phyloP scores from a whole-genome alignment of 2,888 invertebrate genomes.

The Melinopterus prodromus region DNA sequence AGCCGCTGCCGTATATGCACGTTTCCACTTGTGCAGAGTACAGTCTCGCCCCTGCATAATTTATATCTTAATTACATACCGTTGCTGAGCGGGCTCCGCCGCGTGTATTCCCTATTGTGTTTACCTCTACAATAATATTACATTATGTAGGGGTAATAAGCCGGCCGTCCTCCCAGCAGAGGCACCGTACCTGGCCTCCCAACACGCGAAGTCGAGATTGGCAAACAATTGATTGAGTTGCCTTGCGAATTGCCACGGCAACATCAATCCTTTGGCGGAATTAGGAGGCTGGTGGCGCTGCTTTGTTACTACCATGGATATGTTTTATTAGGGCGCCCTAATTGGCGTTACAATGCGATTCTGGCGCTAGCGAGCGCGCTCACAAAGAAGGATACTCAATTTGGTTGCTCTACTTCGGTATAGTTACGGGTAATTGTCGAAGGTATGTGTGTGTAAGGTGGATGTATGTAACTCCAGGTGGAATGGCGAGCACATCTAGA shows the following conservation, averaged over 20 bases:
- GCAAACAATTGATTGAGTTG: conserved; percentile 20
- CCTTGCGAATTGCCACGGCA: background rate
- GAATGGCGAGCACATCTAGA: background rate
- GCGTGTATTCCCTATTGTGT: conserved; percentile 9
- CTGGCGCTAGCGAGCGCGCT: background rate
- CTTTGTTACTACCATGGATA: background rate
- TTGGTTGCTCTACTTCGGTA: background rate
- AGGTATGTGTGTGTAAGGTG: background rate
- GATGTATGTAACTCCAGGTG: background rate
- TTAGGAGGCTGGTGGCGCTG: background rate
- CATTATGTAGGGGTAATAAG: conserved; percentile 18
- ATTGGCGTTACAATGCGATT: conserved; percentile 4
- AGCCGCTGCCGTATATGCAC: background rate
- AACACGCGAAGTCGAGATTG: conserved; percentile 6
- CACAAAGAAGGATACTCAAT: background rate
- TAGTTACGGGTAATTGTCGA: background rate
- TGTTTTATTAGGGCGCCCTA: conserved; percentile 4
- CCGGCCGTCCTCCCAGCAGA: conserved; percentile 1
- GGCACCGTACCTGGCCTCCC: background rate
- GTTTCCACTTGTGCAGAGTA: background rate
- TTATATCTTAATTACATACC: background rate
- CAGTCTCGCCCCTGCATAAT: background rate
- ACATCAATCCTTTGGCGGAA: background rate
- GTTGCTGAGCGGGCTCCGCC: background rate
- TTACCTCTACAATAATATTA: conserved; percentile 17